Base-by-base conservation (phyloP, 2,888 invertebrate species). In the Phania funesta region DNA sequence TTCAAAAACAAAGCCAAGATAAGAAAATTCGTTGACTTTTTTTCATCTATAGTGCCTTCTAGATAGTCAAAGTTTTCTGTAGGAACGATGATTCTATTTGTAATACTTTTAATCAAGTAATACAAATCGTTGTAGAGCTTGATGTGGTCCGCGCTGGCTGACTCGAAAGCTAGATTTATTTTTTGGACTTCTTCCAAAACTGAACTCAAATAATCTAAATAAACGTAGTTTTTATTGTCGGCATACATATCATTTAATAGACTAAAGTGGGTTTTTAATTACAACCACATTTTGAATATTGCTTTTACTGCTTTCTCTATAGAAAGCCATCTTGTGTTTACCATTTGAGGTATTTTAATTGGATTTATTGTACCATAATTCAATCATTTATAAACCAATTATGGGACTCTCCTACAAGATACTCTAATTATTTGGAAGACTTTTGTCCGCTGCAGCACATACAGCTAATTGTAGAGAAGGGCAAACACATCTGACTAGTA, bases 101-200 rank as follows among this genome's bases (percentile, higher is more conserved):
- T n/a, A n/a, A n/a, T n/a, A n/a, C 35, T 56, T 18, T 56, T 56
- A 56, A 56, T 18, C 3, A 56, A 56, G 18, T 56, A 32, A 56
- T 56, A 56, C 32, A 56, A 56, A 56, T 56, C 56, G 56, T 56
- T 56, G 32, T 18, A 56, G 35, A 56, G 56, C 56, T 56, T 56
- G 16, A 56, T 18, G 29, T 56, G 56, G 29, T 56, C 56, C n/a
- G 56, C 56, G 35, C 35, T 56, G 18, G 56, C 54, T 16, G 54
- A 54, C n/a, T 54, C 54, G n/a, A 54, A 54, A 29, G 56, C n/a
- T n/a, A n/a, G n/a, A n/a, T n/a, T n/a, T n/a, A n/a, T n/a, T n/a
- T n/a, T n/a, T n/a, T n/a, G n/a, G 56, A 56, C 56, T 56, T 56
- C 56, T 35, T 56, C 56, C 32, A 56, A 56, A 56, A 56, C 16